Evolutionary conservation across 1,140 invertebrate species (phyloP), one percentile per base, ranked within the genome.

Genomic region (Ceratina australensis): DNA sequence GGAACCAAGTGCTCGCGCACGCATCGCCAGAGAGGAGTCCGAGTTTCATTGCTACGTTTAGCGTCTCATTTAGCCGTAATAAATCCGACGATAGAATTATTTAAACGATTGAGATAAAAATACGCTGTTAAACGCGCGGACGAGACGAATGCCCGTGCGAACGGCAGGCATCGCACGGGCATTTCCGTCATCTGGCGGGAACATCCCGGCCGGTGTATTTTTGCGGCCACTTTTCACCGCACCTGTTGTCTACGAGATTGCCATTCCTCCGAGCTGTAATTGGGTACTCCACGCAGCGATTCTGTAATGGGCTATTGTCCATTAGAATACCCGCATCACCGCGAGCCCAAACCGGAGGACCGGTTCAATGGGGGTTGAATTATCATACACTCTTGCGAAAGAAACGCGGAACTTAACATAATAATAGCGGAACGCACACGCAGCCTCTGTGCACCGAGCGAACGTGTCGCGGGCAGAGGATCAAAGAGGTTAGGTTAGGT

Each of bases 231-330:
- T 84, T 82, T 84, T 79, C 63, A 47, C 61, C 26, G 79, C 60
- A 77, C 73, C 79, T 78, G 72, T 83, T 79, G 59, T 80, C 78
- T 24, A 71, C 59, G 65, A 79, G 78, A 80, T 77, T 77, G 80
- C 82, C 72, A 83, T 84, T 81, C 80, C 82, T 73, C 72, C 57
- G 33, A 12, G 47, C 61, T 80, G 74, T 84, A 84, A 84, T 84
- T 84, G 81, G 81, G 68, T 84, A 76, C 54, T 83, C 78, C 56
- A 80, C 64, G 26, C 72, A 33, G 28, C 61, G 71, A 79, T 66
- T 42, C 20, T 22, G 20, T 75, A 80, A 54, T 64, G 69, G 65
- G 67, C 61, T 47, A 80, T 80, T 84, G 73, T 64, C 54, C 68
- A 83, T 83, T 80, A 61, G 61, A 76, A 80, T 72, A 57, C 52